phyloP scores from a whole-genome alignment of 2,113 vertebrate genomes.

The Syngnathus scovelli region DNA sequence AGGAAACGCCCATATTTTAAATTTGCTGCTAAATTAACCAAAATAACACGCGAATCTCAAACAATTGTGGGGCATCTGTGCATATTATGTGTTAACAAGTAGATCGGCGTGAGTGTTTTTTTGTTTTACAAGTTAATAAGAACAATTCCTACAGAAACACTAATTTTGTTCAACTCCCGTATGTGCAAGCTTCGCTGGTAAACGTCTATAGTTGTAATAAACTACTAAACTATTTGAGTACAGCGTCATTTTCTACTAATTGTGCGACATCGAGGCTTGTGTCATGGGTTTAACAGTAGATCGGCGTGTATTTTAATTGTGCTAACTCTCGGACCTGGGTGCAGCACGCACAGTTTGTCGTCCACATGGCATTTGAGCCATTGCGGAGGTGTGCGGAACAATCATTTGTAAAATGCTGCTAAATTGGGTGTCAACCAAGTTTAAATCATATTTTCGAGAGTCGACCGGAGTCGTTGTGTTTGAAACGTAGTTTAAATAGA shows the following conservation, averaged over 20 bases:
- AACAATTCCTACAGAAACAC: no score
- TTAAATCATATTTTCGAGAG: background rate
- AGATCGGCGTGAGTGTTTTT: background rate
- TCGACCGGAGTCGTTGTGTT: background rate
- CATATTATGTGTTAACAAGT: background rate
- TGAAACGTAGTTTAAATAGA: background rate
- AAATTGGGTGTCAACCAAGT: background rate
- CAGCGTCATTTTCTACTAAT: no score
- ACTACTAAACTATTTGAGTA: no score
- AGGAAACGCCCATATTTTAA: background rate
- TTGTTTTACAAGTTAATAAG: no score
- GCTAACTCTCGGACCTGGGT: conserved; percentile 6
- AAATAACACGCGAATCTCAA: background rate
- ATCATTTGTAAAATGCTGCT: background rate
- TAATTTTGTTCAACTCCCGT: no score
- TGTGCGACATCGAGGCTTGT: no score
- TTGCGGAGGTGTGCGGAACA: background rate
- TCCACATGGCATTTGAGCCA: background rate
- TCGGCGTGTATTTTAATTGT: background rate
- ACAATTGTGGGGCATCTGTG: background rate
- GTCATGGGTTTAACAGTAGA: no score
- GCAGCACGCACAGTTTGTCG: background rate
- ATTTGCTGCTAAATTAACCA: background rate
- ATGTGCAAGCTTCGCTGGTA: no score
- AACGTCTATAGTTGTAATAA: no score